Evolutionary conservation across 1,140 invertebrate genomes (phyloP).

Genomic region (Atta texana): DNA sequence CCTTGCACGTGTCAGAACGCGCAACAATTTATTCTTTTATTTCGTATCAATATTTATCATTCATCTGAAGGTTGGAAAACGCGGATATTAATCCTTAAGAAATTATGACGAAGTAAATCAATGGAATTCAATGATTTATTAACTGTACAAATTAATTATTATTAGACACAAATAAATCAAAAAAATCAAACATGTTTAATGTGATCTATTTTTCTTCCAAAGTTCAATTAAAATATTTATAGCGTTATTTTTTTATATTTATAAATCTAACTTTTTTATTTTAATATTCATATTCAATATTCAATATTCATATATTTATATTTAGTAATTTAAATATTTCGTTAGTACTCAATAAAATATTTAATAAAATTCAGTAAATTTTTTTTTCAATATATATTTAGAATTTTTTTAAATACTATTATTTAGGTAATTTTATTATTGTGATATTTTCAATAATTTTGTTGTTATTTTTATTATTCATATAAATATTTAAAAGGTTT

Average conservation of each 20-base stretch:
- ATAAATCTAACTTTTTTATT: no score
- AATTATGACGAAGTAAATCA: neutral
- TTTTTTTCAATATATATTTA: no score
- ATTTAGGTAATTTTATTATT: no score
- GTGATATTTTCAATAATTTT: no score
- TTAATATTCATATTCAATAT: neutral
- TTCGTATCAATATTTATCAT: neutral
- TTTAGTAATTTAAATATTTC: no score
- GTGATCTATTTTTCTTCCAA: neutral
- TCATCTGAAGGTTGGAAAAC: neutral
- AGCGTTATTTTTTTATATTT: neutral
- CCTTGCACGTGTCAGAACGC: neutral
- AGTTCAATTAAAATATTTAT: neutral
- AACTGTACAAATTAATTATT: neutral
- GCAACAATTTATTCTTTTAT: conserved; percentile 21
- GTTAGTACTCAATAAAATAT: no score
- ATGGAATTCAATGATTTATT: conserved; percentile 14
- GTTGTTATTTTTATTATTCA: no score
- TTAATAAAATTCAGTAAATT: no score
- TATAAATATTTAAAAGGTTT: no score
- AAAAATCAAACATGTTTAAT: neutral
- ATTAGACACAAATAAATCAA: neutral
- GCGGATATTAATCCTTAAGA: neutral
- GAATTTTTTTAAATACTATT: no score
- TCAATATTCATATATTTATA: neutral